phyloP scores from a whole-genome alignment of 2,888 invertebrate species.

The Callyntrura guangdongensis region DNA sequence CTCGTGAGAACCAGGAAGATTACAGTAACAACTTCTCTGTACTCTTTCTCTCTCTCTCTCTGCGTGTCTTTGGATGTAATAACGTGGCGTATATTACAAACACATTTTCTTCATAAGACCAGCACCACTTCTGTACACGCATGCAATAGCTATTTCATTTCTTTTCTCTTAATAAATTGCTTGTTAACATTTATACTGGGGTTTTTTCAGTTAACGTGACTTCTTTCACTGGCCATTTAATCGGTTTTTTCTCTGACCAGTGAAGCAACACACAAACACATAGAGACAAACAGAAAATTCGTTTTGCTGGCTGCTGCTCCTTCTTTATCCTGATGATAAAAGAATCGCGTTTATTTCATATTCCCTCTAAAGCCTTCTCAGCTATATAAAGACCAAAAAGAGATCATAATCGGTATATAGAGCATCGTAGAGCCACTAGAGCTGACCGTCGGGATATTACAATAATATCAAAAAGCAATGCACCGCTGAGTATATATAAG shows the following conservation, averaged over 20 bases:
- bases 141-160: constrained; percentile 15
- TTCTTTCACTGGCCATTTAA: constrained; percentile 27
- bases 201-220: constrained; percentile 51
- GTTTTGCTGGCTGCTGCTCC: background rate
- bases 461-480: constrained; percentile 34
- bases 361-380: constrained; percentile 4
- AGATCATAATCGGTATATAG: constrained; percentile 43
- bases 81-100: background rate
- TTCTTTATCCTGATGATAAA: background rate
- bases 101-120: constrained; percentile 5
- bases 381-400: background rate
- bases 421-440: constrained; percentile 8
- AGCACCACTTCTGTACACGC: background rate
- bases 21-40: background rate
- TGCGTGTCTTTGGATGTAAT: background rate
- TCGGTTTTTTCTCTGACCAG: background rate
- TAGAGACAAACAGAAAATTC: constrained; percentile 15
- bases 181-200: constrained; percentile 66
- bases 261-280: background rate
- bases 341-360: constrained; percentile 18
- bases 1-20: constrained; percentile 39
- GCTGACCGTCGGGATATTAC: background rate
- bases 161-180: constrained; percentile 69
- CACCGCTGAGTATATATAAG: constrained; percentile 14
- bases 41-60: background rate